Base-by-base conservation (phyloP, 2,888 invertebrate species). In the Thalpophila matura region DNA sequence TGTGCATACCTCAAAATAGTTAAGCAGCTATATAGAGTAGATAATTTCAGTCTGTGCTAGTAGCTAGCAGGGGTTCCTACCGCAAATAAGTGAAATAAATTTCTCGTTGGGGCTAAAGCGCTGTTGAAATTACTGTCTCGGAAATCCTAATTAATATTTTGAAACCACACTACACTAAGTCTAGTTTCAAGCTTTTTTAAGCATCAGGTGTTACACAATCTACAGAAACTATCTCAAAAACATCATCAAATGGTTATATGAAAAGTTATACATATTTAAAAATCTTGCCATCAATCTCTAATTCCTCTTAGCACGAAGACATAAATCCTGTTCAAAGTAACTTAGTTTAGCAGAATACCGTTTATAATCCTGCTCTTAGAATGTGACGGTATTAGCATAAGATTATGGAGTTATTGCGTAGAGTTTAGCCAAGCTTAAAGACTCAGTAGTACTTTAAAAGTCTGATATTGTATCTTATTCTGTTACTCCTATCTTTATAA, bases 71-170 rank as follows among this genome's bases (percentile, higher is more conserved):
- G 16, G 24, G 20, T 22, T 37, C 5, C 7, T 14, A 69, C 69
- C 61, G 26, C 65, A 65, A 69, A 65, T 50, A 70, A 63, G 35
- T 46, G 42, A 55, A 47, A 66, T 42, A 54, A 29, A 66, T 70
- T 7, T 46, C 33, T 42, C 3, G 14, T 40, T 46, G 27, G 29
- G 16, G 20, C 26, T 10, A 22, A 50, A 29, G 27, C 20, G 18
- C 16, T 29, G 12, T 40, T 33, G 62, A 12, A 66, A 46, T 70
- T 54, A 24, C 51, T 54, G 33, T 7, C 27, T 38, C 33, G 22
- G 26, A 35, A 29, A 35, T 68, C 24, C 31, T 69, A 26, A 26
- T 31, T 66, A 29, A 31, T 18, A 47, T 59, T 40, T 31, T 1
- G 7, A 20, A 20, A 63, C 38, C 46, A 31, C 9, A 43, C 53